Conservation (phyloP, 2,888 invertebrate genomes). For the Dicranocentrus wangi region DNA sequence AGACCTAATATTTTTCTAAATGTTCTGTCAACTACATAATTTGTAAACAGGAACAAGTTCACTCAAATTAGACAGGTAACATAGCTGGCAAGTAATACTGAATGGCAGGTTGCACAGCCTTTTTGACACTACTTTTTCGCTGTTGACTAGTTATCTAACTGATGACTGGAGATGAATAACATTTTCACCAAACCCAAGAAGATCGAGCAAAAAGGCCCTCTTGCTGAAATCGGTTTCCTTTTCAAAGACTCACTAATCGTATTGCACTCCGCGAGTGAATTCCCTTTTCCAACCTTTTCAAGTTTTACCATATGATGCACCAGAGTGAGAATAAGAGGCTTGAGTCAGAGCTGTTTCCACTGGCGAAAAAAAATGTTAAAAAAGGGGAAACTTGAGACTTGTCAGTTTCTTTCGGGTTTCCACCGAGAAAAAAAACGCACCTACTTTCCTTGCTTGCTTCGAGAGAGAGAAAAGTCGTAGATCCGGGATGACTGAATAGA, state of each 20-base stretch:
- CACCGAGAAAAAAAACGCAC: constrained; percentile 30
- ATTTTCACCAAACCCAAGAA: too few relatives aligned
- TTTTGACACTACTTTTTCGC: constrained; percentile 53
- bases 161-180: not conserved
- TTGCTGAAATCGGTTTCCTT: too few relatives aligned
- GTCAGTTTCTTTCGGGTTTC: constrained; percentile 49
- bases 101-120: constrained; percentile 49
- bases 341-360: too few relatives aligned
- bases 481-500: constrained; percentile 63
- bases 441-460: constrained; percentile 21
- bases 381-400: constrained; percentile 65
- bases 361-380: not conserved
- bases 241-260: too few relatives aligned
- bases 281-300: too few relatives aligned
- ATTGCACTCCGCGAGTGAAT: too few relatives aligned
- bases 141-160: constrained; percentile 1
- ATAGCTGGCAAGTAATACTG: constrained; percentile 27
- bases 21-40: not conserved
- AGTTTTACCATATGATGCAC: too few relatives aligned
- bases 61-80: not conserved
- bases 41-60: not conserved
- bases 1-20: not conserved
- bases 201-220: too few relatives aligned
- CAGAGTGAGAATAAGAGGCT: too few relatives aligned
- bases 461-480: constrained; percentile 55